Percentiles rank a stretch among this genome's conserved stretches.
phyloP scores from a whole-genome alignment of 2,113 vertebrate genomes.

The Cheirogaleus medius region DNA sequence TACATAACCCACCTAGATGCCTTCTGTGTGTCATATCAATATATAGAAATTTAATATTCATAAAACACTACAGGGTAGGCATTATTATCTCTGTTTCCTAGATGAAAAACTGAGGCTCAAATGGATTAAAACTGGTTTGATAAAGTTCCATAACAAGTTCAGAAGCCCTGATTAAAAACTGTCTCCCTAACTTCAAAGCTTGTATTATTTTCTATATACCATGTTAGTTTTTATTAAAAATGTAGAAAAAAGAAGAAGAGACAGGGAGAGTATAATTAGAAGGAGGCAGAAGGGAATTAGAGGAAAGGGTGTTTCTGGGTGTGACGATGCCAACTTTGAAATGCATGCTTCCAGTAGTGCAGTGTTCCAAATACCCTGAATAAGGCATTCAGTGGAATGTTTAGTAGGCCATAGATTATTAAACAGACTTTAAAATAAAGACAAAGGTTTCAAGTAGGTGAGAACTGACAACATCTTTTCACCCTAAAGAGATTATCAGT shows the following conservation, averaged over 20 bases:
- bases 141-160: neutral
- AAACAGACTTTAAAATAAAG: constrained; percentile 23
- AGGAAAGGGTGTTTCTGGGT: neutral
- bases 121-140: neutral
- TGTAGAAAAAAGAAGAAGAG: neutral
- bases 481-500: neutral
- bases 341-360: neutral
- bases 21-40: neutral
- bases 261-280: neutral
- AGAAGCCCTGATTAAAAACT: constrained; percentile 3
- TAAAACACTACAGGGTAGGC: neutral
- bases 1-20: neutral
- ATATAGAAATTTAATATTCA: neutral
- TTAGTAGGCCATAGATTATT: neutral
- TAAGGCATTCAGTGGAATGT: neutral
- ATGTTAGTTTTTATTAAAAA: constrained; percentile 2
- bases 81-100: neutral
- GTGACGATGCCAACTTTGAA: neutral
- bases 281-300: neutral
- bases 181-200: neutral
- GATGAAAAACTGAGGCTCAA: neutral
- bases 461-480: neutral
- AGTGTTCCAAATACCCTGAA: neutral
- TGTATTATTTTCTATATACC: neutral
- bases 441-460: neutral